Conservation (phyloP, 2,797 vertebrate species). For the Darevskia nairensis region DNA sequence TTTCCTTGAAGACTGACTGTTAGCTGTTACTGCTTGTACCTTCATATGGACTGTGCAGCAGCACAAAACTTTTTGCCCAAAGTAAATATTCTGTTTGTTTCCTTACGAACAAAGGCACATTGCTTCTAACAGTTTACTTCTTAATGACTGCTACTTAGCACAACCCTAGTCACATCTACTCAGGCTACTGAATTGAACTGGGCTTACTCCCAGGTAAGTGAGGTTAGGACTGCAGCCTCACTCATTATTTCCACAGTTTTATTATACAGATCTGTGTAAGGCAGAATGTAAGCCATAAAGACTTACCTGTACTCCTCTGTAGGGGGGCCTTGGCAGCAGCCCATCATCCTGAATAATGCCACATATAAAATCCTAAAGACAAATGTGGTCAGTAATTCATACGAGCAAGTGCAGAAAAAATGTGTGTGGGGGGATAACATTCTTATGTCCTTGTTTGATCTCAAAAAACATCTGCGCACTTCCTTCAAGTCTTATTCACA, state of each 20-base stretch:
- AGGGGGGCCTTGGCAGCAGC: neutral
- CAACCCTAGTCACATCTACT: too few relatives aligned
- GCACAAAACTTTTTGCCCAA: neutral
- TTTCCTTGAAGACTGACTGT: too few relatives aligned
- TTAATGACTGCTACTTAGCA: neutral
- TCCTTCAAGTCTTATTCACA: conserved; percentile 35
- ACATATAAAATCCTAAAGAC: neutral
- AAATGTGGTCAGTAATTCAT: conserved; percentile 14
- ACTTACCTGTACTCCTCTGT: conserved; percentile 1
- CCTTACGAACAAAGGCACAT: neutral
- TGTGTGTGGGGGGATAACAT: conserved; percentile 16
- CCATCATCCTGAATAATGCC: neutral
- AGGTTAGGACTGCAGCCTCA: neutral
- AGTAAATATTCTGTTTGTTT: neutral
- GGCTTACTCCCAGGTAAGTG: too few relatives aligned
- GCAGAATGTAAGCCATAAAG: neutral
- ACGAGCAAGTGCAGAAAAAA: conserved; percentile 42
- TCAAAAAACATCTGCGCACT: conserved; percentile 45
- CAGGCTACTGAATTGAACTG: too few relatives aligned
- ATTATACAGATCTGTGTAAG: neutral
- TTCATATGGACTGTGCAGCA: neutral
- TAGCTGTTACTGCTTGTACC: too few relatives aligned
- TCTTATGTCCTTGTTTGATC: conserved; percentile 44
- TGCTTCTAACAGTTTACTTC: conserved; percentile 12
- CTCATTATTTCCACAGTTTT: neutral